Base-by-base conservation (phyloP, 2,888 invertebrate genomes). In the Pristionchus exspectatus region DNA sequence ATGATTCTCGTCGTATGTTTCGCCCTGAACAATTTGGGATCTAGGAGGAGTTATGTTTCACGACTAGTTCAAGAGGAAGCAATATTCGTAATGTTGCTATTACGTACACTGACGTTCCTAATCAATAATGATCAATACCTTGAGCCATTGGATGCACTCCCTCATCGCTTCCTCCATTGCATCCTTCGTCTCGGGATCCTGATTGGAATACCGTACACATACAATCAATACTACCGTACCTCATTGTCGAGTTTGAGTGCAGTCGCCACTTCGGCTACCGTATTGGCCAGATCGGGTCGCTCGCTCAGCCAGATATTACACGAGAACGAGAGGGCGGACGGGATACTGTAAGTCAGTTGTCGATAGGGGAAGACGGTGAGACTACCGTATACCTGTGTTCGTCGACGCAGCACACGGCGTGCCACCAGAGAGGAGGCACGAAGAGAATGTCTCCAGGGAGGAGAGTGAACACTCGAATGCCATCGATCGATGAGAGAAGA, bases 371-470 rank as follows among this genome's bases (percentile, higher is more conserved):
- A 50, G 81, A 16, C 14, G 12, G 27, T 74, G 30, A 21, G 33
- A 44, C 44, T 50, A 77, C 77, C 38, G 44, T 44, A 77, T 77
- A 77, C 44, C 44, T 77, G 44, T 21, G 44, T 14, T 44, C 77
- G 18, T 54, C 72, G 27, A 50, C 21, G 24, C 87, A 88, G 63
- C 77, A 59, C 18, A 66, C 63, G 33, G 81, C 77, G 66, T 88
- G 88, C 88, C 98, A 99, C 98, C 98, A 99, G 91, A 97, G 97
- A 91, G 96, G 96, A 0, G 98, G 98, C 14, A 99, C 97, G 94
- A 97, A 96, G 63, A 99, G 96, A 0, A 98, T 97, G 95, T 98
- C 97, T 0, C 98, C 98, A 18, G 98, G 97, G 83, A 97, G 96
- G 87, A 98, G 95, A 89, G 96, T 96, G 56, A 98, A 96, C 91